Base-by-base conservation (phyloP, 2,888 invertebrate genomes). In the Drosophila koepferae region DNA sequence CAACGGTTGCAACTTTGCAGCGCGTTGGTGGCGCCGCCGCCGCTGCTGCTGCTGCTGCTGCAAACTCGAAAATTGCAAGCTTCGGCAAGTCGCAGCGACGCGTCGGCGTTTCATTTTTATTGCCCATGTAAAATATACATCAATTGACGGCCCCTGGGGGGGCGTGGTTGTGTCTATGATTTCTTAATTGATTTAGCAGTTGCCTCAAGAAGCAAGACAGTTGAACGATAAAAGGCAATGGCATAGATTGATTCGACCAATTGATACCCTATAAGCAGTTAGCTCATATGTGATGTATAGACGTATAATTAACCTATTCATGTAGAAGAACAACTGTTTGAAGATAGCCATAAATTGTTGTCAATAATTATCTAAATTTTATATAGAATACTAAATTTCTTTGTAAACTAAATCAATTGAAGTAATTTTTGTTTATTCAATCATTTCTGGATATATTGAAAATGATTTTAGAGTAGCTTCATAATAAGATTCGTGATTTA, bases 1-100 rank as follows among this genome's bases (percentile, higher is more conserved):
- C 48, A 60, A 60, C 60, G 34, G 71, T 69, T 71, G 63, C 71
- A 69, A 68, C 69, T 65, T 28, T 63, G 80, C 49, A 40, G 60
- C 64, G 80, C 82, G 87, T 85, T 86, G 89, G 84, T 82, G 87
- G 83, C 87, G 82, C 82, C 75, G 80, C 55, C 54, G 54, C 16
- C 31, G 49, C 28, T 72, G 80, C 34, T n/a, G 34, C 20, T 4
- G 28, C n/a, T 85, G 81, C 82, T 74, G 80, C 55, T 38, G 55
- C 81, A 73, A 86, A 88, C 80, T 85, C 83, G 86, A 83, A 88
- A 88, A 85, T 86, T 88, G 82, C 81, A 59, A 78, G 71, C 69
- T 58, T 46, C 59, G 38, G 56, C 62, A 41, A 38, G 60, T 41
- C 31, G 63, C 44, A 66, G 73, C 51, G 55, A 69, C 51, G 72